Evolutionary conservation across 2,113 vertebrate genomes (phyloP).

Genomic region (Deroptyus accipitrinus): DNA sequence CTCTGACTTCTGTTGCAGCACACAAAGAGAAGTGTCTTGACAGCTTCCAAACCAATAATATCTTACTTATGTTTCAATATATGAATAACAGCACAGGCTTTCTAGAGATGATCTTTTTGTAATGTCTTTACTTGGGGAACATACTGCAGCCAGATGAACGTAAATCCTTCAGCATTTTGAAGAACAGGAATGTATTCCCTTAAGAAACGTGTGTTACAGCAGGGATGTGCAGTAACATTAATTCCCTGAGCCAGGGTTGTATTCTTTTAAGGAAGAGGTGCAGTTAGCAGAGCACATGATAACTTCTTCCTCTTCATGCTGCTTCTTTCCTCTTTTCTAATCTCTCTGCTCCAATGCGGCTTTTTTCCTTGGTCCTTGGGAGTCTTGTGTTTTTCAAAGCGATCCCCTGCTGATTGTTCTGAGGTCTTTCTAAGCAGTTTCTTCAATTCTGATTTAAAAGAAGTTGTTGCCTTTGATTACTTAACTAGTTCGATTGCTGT

Average conservation of each 20-base stretch:
- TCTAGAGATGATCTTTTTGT: slow-evolving; percentile 5
- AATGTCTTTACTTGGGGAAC: neutral
- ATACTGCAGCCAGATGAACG: slow-evolving; percentile 50
- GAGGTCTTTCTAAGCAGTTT: slow-evolving; percentile 18
- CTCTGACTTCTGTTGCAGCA: slow-evolving; percentile 24
- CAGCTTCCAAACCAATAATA: slow-evolving; percentile 59
- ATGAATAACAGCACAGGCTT: slow-evolving; percentile 35
- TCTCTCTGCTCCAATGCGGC: neutral
- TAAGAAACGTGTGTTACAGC: neutral
- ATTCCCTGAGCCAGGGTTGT: neutral
- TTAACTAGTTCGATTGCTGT: neutral
- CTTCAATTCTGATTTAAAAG: neutral
- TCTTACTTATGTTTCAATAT: slow-evolving; percentile 53
- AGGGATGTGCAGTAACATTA: neutral
- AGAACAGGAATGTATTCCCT: neutral
- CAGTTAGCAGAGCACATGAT: neutral
- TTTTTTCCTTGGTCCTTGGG: slow-evolving; percentile 14
- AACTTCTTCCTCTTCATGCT: slow-evolving; percentile 10
- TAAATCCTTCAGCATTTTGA: neutral
- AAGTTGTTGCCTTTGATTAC: neutral
- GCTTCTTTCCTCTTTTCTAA: slow-evolving; percentile 41
- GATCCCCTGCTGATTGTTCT: slow-evolving; percentile 18
- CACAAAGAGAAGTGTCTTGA: slow-evolving; percentile 3
- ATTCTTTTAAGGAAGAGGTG: slow-evolving; percentile 34
- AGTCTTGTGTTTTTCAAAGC: slow-evolving; percentile 26